A percentile compares a stretch with the other conserved stretches of the same genome.
Conservation (phyloP, 2,113 vertebrate species). For the Butorides virescens region DNA sequence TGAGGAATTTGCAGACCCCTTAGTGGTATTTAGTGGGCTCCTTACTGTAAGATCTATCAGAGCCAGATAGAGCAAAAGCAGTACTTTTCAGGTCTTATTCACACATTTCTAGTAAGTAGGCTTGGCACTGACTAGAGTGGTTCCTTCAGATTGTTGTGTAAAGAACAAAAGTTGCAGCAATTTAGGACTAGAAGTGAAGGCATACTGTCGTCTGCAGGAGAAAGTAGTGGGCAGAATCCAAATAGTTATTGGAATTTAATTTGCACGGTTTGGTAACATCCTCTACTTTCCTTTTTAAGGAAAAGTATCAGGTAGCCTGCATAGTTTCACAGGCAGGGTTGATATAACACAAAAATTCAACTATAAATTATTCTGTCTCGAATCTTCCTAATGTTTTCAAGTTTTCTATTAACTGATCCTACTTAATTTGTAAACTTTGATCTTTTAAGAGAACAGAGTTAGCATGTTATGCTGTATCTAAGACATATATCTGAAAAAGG, state of each 20-base stretch:
- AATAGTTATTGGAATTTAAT: background rate
- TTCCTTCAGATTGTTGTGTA: background rate
- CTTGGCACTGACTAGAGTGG: background rate
- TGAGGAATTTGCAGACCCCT: background rate
- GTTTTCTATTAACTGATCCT: background rate
- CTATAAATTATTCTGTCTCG: background rate
- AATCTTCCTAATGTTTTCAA: background rate
- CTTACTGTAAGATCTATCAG: background rate
- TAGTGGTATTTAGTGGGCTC: background rate
- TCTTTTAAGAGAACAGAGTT: background rate
- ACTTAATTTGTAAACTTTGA: background rate
- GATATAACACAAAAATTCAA: background rate
- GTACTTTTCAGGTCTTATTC: background rate
- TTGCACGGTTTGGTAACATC: background rate
- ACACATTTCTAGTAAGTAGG: background rate
- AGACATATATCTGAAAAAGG: background rate
- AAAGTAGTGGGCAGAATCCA: background rate
- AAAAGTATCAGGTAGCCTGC: background rate
- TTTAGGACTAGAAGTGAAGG: background rate
- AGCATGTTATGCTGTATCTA: background rate
- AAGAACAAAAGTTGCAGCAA: background rate
- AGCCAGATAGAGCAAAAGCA: background rate
- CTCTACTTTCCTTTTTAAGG: background rate
- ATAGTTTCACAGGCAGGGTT: background rate
- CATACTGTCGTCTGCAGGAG: background rate